These are phyloP conservation scores for Eutolmus rufibarbis DNA, from an alignment of 2,888 invertebrate species.

Conservation along the genomic window DNA sequence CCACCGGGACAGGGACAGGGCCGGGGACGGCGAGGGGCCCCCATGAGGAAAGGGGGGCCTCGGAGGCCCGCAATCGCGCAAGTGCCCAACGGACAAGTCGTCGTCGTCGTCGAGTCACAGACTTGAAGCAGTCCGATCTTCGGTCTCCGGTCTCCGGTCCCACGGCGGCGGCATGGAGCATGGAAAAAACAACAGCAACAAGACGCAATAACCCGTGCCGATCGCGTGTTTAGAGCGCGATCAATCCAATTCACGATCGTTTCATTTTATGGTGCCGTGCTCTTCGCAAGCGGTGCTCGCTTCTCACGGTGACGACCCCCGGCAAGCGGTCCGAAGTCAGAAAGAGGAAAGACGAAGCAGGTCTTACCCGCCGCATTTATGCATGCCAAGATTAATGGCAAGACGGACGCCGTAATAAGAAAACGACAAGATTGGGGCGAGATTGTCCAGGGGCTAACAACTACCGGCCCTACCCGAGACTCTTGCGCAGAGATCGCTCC, in stretches of 20 bases:
- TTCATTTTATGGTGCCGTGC: conserved; percentile 10
- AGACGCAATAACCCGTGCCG: conserved; percentile 58
- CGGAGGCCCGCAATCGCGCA: background rate
- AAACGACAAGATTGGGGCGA: conserved; percentile 53
- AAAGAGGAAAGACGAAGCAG: background rate
- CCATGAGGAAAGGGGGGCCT: background rate
- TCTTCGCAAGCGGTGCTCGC: background rate
- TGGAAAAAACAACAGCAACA: conserved; percentile 14
- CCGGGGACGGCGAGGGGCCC: background rate
- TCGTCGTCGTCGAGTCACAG: background rate
- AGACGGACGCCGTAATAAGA: conserved; percentile 25
- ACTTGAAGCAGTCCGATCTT: background rate
- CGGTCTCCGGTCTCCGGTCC: conserved; percentile 25
- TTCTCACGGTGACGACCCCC: conserved; percentile 16
- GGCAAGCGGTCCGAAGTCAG: conserved; percentile 11
- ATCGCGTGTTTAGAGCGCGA: conserved; percentile 62
- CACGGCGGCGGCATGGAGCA: conserved; percentile 21
- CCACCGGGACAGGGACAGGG: background rate
- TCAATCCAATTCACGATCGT: conserved; percentile 41
- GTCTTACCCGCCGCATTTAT: background rate
- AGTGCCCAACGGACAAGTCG: conserved; percentile 3
- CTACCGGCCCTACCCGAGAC: conserved; percentile 10
- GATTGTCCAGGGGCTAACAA: conserved; percentile 55
- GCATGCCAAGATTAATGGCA: conserved; percentile 14
- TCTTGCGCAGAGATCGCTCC: background rate